Percentiles rank a stretch among this genome's conserved stretches.
Conservation (phyloP, 2,113 vertebrate species). For the Amblyornis subalaris region DNA sequence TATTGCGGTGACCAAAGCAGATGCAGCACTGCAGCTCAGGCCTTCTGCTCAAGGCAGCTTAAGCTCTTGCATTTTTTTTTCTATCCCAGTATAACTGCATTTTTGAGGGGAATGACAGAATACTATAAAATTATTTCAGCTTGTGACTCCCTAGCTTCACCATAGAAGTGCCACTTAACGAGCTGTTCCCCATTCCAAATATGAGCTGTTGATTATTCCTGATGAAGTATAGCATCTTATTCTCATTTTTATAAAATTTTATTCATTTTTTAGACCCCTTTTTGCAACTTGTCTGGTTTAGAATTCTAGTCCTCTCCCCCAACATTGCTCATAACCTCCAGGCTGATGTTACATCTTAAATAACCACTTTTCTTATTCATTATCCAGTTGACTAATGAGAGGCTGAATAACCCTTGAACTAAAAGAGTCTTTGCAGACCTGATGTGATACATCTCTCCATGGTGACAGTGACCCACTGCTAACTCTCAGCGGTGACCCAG, state of each 20-base stretch:
- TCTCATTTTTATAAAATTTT: neutral
- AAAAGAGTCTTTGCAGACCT: neutral
- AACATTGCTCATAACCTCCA: neutral
- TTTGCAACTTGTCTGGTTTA: neutral
- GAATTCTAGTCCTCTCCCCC: neutral
- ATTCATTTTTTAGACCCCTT: neutral
- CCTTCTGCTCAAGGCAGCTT: neutral
- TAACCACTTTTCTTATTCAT: neutral
- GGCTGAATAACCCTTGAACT: neutral
- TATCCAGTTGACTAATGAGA: neutral
- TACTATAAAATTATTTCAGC: neutral
- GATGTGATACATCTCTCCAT: neutral
- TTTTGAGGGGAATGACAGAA: neutral
- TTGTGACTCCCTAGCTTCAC: neutral
- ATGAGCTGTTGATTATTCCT: neutral
- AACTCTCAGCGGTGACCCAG: neutral
- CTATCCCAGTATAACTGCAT: neutral
- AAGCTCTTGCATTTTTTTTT: neutral
- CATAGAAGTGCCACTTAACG: neutral
- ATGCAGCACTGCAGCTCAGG: neutral
- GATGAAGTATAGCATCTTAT: neutral
- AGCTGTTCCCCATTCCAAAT: neutral
- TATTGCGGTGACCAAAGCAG: neutral
- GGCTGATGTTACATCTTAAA: neutral
- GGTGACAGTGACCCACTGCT: neutral